Evolutionary conservation across 1,140 invertebrate species (phyloP), one percentile per base, ranked within the genome.

Genomic region (Campoletis sonorensis): DNA sequence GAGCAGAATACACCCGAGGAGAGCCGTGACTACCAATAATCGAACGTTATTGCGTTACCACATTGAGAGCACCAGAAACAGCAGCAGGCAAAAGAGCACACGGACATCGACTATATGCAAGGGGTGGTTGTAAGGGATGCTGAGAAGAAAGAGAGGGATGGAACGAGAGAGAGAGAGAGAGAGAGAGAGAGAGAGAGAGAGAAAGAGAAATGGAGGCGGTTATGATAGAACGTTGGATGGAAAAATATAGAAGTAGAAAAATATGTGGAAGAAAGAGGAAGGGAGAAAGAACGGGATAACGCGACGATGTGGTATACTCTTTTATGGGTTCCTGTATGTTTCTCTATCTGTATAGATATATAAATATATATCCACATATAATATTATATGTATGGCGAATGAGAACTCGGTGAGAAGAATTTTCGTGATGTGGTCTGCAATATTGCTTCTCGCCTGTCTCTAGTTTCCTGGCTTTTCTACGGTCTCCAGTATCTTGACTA

Each of bases 1-100:
- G 72, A 45, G 45, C 49, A 49, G 27, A 21, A 27, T 75, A 30
- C 49, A 75, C 37, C 18, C 37, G 72, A 75, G 72, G 45, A 75
- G 72, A 75, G 72, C 72, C 86, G 86, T 87, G 85, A 88, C 89
- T 88, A 88, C 87, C 88, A 88, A 90, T 90, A 90, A 91, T 91
- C 88, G 89, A 90, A 89, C 84, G 87, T 90, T 91, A 91, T 90
- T 90, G 89, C 88, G 87, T 90, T 90, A 87, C 87, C 64, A 72
- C 75, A 75, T 18, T 73, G 37, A 79, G 79, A 26, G 23, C 21
- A 64, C 80, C 80, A 82, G 79, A 79, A 82, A 85, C 85, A 86
- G 73, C 71, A 77, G 40, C 49, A 33, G 67, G 64, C 78, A 79
- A 40, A 33, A n/a, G 72, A 61, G 61, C 10, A 37, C 27, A 18